Percentiles rank a stretch among this genome's conserved stretches.
These are phyloP conservation scores for Crossocerus cetratus DNA, from an alignment of 2,888 invertebrate genomes.

Conservation along the genomic window DNA sequence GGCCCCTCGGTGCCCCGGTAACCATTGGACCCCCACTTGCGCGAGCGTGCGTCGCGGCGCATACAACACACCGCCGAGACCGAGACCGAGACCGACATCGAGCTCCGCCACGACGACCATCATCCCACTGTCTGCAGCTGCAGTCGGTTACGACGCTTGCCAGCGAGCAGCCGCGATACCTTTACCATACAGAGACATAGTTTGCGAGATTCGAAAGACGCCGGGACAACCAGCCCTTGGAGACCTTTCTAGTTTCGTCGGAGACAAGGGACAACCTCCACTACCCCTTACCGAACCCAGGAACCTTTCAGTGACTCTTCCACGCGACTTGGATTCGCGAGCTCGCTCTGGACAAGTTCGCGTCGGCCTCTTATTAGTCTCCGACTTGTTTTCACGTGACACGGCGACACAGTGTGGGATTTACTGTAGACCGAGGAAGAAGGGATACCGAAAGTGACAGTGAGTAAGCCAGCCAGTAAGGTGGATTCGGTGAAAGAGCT, in stretches of 20 bases:
- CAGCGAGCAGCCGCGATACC: slow-evolving; percentile 46
- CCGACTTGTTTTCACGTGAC: too few relatives aligned
- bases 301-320: too few relatives aligned
- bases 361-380: too few relatives aligned
- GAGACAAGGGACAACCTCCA: too few relatives aligned
- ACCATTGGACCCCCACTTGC: slow-evolving; percentile 58
- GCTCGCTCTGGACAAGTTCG: too few relatives aligned
- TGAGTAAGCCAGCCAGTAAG: slow-evolving; percentile 33
- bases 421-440: slow-evolving; percentile 11
- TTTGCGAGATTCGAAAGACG: too few relatives aligned
- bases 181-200: slow-evolving; percentile 17
- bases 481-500: slow-evolving; percentile 22
- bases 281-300: too few relatives aligned
- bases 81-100: slow-evolving; percentile 31
- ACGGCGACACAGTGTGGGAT: not conserved
- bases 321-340: not conserved
- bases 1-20: slow-evolving; percentile 51
- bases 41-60: slow-evolving; percentile 42
- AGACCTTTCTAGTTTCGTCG: too few relatives aligned
- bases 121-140: slow-evolving; percentile 59
- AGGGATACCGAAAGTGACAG: slow-evolving; percentile 39
- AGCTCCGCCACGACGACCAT: slow-evolving; percentile 50
- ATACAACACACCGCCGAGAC: slow-evolving; percentile 34
- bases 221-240: too few relatives aligned
- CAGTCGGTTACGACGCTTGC: slow-evolving; percentile 54